Evolutionary conservation across 2,888 invertebrate species (phyloP), one percentile per base, ranked within the genome.

Genomic region (Prosopocoilus inquinatus): DNA sequence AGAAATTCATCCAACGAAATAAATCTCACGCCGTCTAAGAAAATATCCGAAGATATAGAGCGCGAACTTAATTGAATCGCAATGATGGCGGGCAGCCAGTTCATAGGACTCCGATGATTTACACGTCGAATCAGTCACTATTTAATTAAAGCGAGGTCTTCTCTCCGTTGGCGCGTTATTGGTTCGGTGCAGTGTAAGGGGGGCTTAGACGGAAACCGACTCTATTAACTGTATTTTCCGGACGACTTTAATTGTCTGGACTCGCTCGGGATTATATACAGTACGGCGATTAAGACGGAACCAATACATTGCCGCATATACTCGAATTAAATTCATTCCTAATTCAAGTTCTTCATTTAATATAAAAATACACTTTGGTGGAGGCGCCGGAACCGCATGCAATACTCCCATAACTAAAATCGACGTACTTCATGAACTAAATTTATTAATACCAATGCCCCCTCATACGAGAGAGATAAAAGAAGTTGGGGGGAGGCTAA

Each of bases 11-110:
- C 8, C 9, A 56, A 43, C 56, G 43, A 34, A 43, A 52, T 56
- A 56, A 56, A 56, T 56, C 56, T 51, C 48, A 47, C 51, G 45
- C 52, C 44, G 52, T 48, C 52, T 56, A 52, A 56, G 52, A 45
- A 56, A 52, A 38, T 48, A 45, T 13, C 13, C 49, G 45, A 9
- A 36, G 36, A n/a, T 36, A 36, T 12, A 36, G 36, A 36, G 36
- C 36, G 36, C 36, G 36, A 3, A 36, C 36, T 36, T 36, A 36
- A 36, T 36, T 36, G 36, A 36, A 36, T 36, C 12, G 36, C 36
- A 36, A 36, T 36, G 36, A 36, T 2, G 12, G 36, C 36, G 36
- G 3, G 12, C 11, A 2, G 11, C 36, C 12, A 36, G 36, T 36
- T 36, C 12, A 2, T 36, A 5, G 36, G 36, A n/a, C 36, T 36